Evolutionary conservation across 2,797 vertebrate genomes (phyloP).

Genomic region (Chrosomus eos): DNA sequence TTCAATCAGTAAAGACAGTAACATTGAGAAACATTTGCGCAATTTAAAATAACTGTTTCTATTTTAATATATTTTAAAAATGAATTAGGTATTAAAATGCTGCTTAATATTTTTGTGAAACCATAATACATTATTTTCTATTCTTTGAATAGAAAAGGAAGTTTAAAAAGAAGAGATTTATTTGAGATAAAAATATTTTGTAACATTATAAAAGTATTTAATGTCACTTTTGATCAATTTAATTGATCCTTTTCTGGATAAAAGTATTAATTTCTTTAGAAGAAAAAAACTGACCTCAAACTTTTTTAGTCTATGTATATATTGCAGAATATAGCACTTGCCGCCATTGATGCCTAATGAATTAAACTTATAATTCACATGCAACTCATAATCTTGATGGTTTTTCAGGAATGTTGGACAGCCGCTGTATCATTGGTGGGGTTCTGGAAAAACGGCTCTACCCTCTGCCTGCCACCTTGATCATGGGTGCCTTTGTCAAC

Average conservation of each 20-base stretch:
- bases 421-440: conserved; percentile 92
- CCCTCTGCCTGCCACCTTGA: conserved; percentile 90
- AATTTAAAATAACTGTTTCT: background rate
- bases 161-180: background rate
- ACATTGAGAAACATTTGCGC: background rate
- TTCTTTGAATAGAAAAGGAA: background rate
- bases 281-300: background rate
- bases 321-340: background rate
- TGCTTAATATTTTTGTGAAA: too few species aligned
- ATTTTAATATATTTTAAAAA: too few species aligned
- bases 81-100: too few species aligned
- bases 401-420: conserved; percentile 88
- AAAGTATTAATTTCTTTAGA: background rate
- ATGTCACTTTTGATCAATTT: background rate
- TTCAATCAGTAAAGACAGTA: background rate
- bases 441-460: conserved; percentile 92
- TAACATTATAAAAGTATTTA: too few species aligned
- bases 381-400: background rate
- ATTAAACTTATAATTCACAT: background rate
- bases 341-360: background rate
- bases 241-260: background rate
- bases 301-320: background rate
- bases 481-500: conserved; percentile 94
- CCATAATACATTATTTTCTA: background rate
- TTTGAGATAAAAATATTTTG: background rate